Evolutionary conservation across 1,140 invertebrate species (phyloP).

Genomic region (Triops cancriformis): DNA sequence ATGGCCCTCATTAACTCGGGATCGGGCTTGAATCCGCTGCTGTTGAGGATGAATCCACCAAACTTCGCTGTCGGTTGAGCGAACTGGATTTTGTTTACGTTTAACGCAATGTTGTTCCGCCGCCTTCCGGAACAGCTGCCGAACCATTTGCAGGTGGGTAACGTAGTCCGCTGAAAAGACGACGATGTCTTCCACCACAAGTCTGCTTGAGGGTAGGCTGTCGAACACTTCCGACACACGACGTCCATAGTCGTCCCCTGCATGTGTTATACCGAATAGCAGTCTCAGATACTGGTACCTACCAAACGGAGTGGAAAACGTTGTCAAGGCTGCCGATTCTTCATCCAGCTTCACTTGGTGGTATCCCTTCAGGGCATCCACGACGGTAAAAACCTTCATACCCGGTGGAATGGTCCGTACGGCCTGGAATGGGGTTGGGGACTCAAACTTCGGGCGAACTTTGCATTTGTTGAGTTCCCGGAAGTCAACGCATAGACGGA

Average conservation of each 20-base stretch:
- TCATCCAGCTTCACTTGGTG: neutral
- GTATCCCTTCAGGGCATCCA: neutral
- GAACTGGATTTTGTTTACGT: conserved; percentile 13
- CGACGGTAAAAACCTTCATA: neutral
- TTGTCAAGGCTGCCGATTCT: neutral
- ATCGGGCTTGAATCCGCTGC: conserved; percentile 21
- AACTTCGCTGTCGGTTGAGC: neutral
- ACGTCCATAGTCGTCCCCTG: neutral
- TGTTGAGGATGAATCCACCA: neutral
- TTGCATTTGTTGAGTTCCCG: conserved; percentile 3
- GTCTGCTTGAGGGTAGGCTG: neutral
- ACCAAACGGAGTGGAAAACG: neutral
- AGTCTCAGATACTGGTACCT: neutral
- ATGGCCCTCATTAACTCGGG: conserved; percentile 23
- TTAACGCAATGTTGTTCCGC: conserved; percentile 5
- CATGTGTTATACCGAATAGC: neutral
- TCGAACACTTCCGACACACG: neutral
- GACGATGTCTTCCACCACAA: neutral
- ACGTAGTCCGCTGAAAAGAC: neutral
- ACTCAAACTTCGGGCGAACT: neutral
- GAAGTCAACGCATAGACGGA: conserved; percentile 20
- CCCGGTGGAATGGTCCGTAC: conserved; percentile 11
- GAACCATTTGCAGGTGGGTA: neutral
- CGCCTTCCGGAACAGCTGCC: neutral
- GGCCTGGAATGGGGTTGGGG: no score